Evolutionary conservation across 2,113 vertebrate genomes (phyloP), one percentile per base, ranked within the genome.

Genomic region (Alces alces): DNA sequence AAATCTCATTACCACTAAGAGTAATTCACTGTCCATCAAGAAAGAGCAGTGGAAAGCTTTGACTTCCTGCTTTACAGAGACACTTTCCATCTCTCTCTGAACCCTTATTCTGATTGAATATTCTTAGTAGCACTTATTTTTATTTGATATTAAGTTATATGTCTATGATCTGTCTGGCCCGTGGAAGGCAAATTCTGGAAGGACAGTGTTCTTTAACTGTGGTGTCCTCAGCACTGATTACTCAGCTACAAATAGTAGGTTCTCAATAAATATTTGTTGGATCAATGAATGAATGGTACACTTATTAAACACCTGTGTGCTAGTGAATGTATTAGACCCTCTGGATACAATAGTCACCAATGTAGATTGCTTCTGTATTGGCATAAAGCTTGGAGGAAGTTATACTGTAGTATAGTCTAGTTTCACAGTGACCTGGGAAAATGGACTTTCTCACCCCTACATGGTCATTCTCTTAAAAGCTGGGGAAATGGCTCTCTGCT

Each of bases 301-400:
- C 15, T 80, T 80, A 80, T 45, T 54, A 30, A 36, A 83, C 11
- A 17, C 39, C 8, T 61, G 12, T 2, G 6, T 55, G 55, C 89
- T 47, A 23, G 28, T n/a, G 57, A 21, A 23, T 61, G 33, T 43
- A 50, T 91, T 79, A 17, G 45, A 76, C 5, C 21, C 82, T 55
- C 6, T 2, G 5, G 23, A n/a, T 43, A 54, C 7, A 86, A 79
- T 1, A 36, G 23, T 30, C 55, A 79, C 47, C 66, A 36, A 9
- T 21, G 45, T 11, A 79, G 36, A 25, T 50, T 86, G 36, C 28
- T 45, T 91, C 50, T 5, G 12, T 54, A 30, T 28, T 91, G 57
- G 50, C 45, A n/a, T 85, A 36, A 76, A 95, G 55, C 54, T 85
- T 61, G n/a, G 87, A 73, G 19, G 15, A 84, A 60, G 39, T 52